These are phyloP conservation scores for Amphilophus citrinellus DNA, from an alignment of 2,113 vertebrate species.

Conservation along the genomic window DNA sequence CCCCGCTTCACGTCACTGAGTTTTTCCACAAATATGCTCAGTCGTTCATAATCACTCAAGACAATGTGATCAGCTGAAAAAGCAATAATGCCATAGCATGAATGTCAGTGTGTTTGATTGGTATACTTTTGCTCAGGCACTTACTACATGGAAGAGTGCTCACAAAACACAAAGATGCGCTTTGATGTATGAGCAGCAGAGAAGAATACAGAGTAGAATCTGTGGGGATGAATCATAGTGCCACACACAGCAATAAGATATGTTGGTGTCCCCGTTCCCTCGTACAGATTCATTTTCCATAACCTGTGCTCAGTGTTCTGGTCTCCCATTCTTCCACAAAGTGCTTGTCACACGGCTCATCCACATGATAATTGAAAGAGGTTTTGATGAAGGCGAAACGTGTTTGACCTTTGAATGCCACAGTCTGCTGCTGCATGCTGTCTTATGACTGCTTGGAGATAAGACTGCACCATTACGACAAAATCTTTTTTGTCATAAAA, in stretches of 20 bases:
- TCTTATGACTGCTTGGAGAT: constrained; percentile 37
- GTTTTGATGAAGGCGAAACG: constrained; percentile 68
- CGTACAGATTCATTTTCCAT: constrained; percentile 59
- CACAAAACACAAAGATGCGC: constrained; percentile 19
- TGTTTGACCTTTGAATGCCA: constrained; percentile 76
- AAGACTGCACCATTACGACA: constrained; percentile 15
- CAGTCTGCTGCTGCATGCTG: constrained; percentile 55
- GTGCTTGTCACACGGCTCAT: constrained; percentile 55
- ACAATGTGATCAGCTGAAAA: constrained; percentile 18
- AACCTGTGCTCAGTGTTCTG: constrained; percentile 27
- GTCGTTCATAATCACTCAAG: not conserved
- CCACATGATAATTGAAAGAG: constrained; percentile 57
- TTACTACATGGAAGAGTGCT: constrained; percentile 25
- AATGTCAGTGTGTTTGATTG: constrained; percentile 35
- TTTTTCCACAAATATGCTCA: not conserved
- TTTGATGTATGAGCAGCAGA: constrained; percentile 45
- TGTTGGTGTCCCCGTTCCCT: not conserved
- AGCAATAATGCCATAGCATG: constrained; percentile 47
- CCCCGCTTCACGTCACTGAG: not conserved
- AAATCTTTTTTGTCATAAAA: constrained; percentile 8
- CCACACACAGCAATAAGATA: constrained; percentile 18
- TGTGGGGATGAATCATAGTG: constrained; percentile 56
- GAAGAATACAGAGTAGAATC: constrained; percentile 22
- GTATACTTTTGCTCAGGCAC: constrained; percentile 20
- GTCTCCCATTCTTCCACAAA: constrained; percentile 26